These are phyloP conservation scores for Fopius arisanus DNA, from an alignment of 1,140 invertebrate genomes.

Conservation along the genomic window DNA sequence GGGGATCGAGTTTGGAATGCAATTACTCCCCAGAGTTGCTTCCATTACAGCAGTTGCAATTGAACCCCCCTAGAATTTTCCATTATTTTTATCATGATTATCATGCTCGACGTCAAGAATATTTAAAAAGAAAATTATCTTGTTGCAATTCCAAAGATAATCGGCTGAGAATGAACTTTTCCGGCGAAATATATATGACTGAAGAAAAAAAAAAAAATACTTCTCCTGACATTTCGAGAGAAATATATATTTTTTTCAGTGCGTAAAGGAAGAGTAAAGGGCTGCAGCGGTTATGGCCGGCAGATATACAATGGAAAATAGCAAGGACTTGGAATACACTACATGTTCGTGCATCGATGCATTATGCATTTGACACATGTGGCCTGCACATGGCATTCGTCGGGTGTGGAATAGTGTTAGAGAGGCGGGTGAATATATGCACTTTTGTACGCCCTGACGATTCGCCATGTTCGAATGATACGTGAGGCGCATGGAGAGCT, in stretches of 20 bases:
- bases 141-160: too few species aligned
- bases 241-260: too few species aligned
- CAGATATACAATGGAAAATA: background rate
- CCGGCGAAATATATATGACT: too few species aligned
- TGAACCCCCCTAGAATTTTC: background rate
- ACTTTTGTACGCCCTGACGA: conserved; percentile 27
- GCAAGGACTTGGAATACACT: conserved; percentile 16
- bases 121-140: too few species aligned
- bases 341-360: conserved; percentile 33
- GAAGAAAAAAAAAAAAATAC: too few species aligned
- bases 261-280: too few species aligned
- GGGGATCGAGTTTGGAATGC: background rate
- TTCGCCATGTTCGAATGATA: conserved; percentile 20
- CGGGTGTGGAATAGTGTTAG: conserved; percentile 24
- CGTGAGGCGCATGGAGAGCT: conserved; percentile 14
- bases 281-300: background rate
- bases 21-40: too few species aligned
- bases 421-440: conserved; percentile 19
- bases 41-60: too few species aligned
- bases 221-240: too few species aligned
- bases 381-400: conserved; percentile 30
- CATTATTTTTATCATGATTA: background rate
- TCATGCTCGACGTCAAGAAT: too few species aligned
- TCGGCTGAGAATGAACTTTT: too few species aligned
- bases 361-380: conserved; percentile 45